Evolutionary conservation across 1,140 invertebrate species (phyloP).

Genomic region (Ganaspis sp.): DNA sequence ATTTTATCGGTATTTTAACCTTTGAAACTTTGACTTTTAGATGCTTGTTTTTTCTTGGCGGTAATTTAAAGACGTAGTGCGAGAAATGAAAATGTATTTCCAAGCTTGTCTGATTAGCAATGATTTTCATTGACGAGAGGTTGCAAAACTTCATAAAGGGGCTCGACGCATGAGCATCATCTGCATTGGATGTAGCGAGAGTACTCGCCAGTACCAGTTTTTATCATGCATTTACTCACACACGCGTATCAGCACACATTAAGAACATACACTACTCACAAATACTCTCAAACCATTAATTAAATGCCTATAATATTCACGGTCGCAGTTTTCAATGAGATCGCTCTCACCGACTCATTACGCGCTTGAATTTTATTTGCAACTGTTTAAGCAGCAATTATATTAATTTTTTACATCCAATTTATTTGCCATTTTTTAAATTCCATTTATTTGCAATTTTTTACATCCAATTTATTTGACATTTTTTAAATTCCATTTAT

Average conservation of each 20-base stretch:
- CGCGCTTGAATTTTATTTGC: background rate
- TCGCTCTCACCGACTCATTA: background rate
- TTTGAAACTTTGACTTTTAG: background rate
- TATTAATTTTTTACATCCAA: background rate
- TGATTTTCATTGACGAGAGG: background rate
- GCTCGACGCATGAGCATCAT: background rate
- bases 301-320: slow-evolving; percentile 15
- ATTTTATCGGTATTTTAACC: background rate
- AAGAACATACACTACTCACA: background rate
- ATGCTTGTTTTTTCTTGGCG: background rate
- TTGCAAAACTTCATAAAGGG: background rate
- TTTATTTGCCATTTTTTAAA: no score
- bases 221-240: background rate
- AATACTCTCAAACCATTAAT: background rate
- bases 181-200: background rate
- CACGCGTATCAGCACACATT: background rate
- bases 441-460: no score
- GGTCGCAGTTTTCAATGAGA: background rate
- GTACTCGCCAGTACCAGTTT: background rate
- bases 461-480: no score
- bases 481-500: no score
- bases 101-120: background rate
- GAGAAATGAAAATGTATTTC: background rate
- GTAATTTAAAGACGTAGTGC: background rate
- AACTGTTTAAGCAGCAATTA: background rate